Conservation (phyloP, 2,113 vertebrate genomes). For the Siniperca chuatsi region DNA sequence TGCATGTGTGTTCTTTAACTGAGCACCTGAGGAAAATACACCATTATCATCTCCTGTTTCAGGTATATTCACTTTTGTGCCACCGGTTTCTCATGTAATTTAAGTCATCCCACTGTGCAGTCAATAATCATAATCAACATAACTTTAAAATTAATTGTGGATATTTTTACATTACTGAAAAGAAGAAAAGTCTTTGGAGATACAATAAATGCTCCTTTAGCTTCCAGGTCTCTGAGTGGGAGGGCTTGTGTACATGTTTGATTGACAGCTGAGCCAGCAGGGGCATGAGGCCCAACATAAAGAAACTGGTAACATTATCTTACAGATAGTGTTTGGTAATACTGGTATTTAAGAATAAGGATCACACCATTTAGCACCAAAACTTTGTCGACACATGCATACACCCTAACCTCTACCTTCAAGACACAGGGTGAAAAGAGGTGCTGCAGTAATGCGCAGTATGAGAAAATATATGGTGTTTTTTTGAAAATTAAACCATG, state of each 20-base stretch:
- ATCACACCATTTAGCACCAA: not conserved
- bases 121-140: not conserved
- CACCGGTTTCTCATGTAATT: not conserved
- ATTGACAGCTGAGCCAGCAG: not conserved
- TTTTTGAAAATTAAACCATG: too few species aligned
- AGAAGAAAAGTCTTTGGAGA: not conserved
- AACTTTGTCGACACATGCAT: not conserved
- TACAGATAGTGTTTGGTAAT: not conserved
- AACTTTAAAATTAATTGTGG: not conserved
- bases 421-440: too few species aligned
- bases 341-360: not conserved
- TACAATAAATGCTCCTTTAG: not conserved
- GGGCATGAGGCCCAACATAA: not conserved
- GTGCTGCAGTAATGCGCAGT: too few species aligned
- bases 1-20: not conserved
- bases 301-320: not conserved
- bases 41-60: constrained; percentile 2
- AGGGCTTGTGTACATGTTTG: not conserved
- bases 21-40: constrained; percentile 16
- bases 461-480: too few species aligned
- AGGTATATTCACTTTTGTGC: not conserved
- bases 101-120: not conserved
- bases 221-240: not conserved
- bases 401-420: not conserved
- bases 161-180: not conserved